These are phyloP conservation scores for Paramormyrops hopkinsi DNA, from an alignment of 2,797 vertebrate species.

Conservation along the genomic window DNA sequence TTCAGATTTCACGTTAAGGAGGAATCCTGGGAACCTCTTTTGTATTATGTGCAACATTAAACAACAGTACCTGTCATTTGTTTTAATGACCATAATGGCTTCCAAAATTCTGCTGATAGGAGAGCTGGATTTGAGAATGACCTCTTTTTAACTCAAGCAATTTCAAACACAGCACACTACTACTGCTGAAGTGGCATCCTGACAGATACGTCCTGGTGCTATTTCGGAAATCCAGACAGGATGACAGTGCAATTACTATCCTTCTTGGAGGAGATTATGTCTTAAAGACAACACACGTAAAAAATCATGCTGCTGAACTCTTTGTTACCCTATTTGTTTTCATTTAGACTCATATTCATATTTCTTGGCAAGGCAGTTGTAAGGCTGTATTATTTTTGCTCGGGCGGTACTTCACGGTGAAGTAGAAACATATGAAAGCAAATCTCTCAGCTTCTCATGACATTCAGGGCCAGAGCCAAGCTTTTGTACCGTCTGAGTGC, in stretches of 20 bases:
- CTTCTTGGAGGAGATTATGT: neutral
- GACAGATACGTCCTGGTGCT: neutral
- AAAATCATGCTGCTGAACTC: neutral
- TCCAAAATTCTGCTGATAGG: neutral
- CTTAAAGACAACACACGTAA: neutral
- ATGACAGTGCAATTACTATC: neutral
- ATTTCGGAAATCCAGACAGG: neutral
- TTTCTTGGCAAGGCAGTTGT: neutral
- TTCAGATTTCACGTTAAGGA: neutral
- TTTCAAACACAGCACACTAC: neutral
- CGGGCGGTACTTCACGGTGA: neutral
- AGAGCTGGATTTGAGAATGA: neutral
- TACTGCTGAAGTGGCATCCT: neutral
- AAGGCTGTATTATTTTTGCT: neutral
- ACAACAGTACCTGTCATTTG: neutral
- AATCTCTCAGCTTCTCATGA: neutral
- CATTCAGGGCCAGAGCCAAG: neutral
- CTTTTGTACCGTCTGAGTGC: neutral
- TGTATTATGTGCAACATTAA: neutral
- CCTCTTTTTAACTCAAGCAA: neutral
- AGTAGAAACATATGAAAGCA: neutral
- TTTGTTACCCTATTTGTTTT: neutral
- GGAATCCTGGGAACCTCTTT: neutral
- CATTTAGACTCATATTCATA: conserved; percentile 2
- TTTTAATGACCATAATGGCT: neutral